These are phyloP conservation scores for Akabosia matsudoensis DNA, from an alignment of 1,140 invertebrate species.

Conservation along the genomic window DNA sequence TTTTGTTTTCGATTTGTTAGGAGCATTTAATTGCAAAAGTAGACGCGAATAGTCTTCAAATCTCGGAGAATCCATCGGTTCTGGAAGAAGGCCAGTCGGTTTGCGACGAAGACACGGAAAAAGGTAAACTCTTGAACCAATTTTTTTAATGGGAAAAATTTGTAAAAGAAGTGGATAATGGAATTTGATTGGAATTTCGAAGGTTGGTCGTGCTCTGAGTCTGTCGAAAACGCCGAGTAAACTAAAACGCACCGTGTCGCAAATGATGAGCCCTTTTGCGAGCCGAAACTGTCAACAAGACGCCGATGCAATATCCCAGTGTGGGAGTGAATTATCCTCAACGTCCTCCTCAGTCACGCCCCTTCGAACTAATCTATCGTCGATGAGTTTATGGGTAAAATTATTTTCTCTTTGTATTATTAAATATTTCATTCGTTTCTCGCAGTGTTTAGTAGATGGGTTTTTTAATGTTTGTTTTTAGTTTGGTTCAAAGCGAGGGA, in stretches of 20 bases:
- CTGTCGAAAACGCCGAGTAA: slow-evolving; percentile 92
- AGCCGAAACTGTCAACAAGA: slow-evolving; percentile 24
- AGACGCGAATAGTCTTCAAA: slow-evolving; percentile 27
- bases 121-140: slow-evolving; percentile 55
- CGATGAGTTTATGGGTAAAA: slow-evolving; percentile 38
- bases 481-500: slow-evolving; percentile 36
- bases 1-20: slow-evolving; percentile 25
- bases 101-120: slow-evolving; percentile 74
- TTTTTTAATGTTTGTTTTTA: slow-evolving; percentile 22
- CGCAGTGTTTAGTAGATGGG: not conserved
- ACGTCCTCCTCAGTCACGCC: slow-evolving; percentile 12
- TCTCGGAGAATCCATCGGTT: slow-evolving; percentile 32
- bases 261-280: slow-evolving; percentile 83
- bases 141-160: not conserved
- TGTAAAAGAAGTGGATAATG: too few relatives aligned
- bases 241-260: slow-evolving; percentile 86
- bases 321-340: not conserved
- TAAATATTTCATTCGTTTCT: not conserved
- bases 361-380: slow-evolving; percentile 31
- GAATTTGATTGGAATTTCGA: not conserved
- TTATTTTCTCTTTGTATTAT: too few relatives aligned
- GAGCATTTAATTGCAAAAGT: slow-evolving; percentile 39
- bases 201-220: slow-evolving; percentile 83
- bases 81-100: slow-evolving; percentile 55
- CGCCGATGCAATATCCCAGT: slow-evolving; percentile 40